Evolutionary conservation across 2,888 invertebrate species (phyloP).

Genomic region (Hesperia comma): DNA sequence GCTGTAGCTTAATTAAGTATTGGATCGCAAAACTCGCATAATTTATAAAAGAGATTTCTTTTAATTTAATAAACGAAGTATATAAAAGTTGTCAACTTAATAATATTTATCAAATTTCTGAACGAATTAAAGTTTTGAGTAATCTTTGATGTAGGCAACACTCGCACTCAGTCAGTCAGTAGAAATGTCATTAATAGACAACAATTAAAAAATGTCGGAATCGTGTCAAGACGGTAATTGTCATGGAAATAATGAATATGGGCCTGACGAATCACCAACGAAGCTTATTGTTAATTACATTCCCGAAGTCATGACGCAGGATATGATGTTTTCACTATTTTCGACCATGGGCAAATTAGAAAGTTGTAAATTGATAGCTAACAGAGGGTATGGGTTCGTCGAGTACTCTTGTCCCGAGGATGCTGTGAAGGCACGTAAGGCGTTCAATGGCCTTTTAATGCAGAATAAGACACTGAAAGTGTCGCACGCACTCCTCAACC

Average conservation of each 20-base stretch:
- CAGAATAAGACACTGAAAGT: conserved; percentile 83
- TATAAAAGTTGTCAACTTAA: too few relatives aligned
- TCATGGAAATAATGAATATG: conserved; percentile 82
- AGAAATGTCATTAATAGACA: conserved; percentile 83
- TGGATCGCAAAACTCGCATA: too few relatives aligned
- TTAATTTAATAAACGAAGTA: too few relatives aligned
- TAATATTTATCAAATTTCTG: conserved; percentile 47
- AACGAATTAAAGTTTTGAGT: conserved; percentile 58
- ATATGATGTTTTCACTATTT: conserved; percentile 83
- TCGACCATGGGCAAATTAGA: conserved; percentile 84
- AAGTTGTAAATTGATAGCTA: conserved; percentile 84
- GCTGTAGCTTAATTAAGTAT: too few relatives aligned
- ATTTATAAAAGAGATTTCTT: too few relatives aligned
- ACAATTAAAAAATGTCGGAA: conserved; percentile 85
- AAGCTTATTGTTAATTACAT: conserved; percentile 85
- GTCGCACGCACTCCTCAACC: conserved; percentile 79
- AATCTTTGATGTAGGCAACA: conserved; percentile 50
- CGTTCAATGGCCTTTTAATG: conserved; percentile 81
- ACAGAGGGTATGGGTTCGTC: conserved; percentile 83
- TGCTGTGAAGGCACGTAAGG: conserved; percentile 80
- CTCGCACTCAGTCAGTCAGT: conserved; percentile 48
- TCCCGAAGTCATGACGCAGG: conserved; percentile 84
- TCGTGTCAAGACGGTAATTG: conserved; percentile 85
- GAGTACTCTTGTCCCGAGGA: conserved; percentile 81
- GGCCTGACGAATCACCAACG: conserved; percentile 82